phyloP scores from a whole-genome alignment of 2,113 vertebrate species.

The Lophotis ruficrista region DNA sequence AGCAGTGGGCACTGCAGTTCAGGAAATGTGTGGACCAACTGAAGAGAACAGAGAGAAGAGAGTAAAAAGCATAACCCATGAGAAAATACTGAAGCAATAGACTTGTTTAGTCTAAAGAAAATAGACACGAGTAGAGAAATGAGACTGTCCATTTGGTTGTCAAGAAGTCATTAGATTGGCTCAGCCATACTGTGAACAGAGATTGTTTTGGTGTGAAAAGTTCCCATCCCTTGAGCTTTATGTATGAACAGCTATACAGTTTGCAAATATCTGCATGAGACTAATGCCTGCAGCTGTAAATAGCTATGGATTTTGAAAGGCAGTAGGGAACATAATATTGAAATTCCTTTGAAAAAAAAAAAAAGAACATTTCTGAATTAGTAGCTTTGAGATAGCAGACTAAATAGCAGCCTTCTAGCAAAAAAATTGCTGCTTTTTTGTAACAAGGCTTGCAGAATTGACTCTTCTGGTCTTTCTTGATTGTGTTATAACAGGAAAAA shows the following conservation, averaged over 20 bases:
- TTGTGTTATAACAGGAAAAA: conserved; percentile 70
- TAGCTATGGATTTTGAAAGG: background rate
- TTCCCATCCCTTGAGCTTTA: background rate
- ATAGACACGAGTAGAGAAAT: background rate
- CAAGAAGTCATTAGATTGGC: background rate
- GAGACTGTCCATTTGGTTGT: background rate
- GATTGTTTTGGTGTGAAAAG: background rate
- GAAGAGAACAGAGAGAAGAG: background rate
- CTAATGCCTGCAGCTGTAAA: background rate
- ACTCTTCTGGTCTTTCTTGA: conserved; percentile 26
- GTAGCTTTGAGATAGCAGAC: background rate
- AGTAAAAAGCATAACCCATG: background rate
- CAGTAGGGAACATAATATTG: background rate
- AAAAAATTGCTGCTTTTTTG: background rate
- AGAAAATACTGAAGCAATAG: background rate
- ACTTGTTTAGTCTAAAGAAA: background rate
- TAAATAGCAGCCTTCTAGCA: background rate
- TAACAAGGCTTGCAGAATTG: background rate
- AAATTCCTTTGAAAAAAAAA: background rate
- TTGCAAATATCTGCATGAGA: background rate
- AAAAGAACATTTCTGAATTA: background rate
- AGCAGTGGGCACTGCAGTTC: background rate
- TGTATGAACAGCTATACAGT: background rate
- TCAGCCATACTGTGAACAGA: background rate
- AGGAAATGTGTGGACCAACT: background rate